A percentile compares a stretch with the other conserved stretches of the same genome.
These are phyloP conservation scores for Drosophila burlai DNA, from an alignment of 1,140 invertebrate genomes.

Conservation along the genomic window DNA sequence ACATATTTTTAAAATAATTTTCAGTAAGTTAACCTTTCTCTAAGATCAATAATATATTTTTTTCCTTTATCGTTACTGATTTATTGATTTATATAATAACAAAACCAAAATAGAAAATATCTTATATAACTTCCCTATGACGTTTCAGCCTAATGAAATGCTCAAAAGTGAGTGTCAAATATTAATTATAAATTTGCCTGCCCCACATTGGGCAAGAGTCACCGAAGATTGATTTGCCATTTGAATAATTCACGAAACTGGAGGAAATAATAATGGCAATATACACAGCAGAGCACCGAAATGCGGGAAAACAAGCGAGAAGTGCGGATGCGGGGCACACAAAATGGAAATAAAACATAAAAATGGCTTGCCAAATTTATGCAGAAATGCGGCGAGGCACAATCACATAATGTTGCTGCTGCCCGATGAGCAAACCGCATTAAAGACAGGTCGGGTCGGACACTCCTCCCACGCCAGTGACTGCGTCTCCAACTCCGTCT, in stretches of 20 bases:
- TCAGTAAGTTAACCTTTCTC: too few relatives aligned
- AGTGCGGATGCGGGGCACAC: constrained; percentile 19
- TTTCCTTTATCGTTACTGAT: not conserved
- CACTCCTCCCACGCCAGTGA: constrained; percentile 66
- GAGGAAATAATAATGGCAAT: constrained; percentile 19
- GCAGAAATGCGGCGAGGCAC: constrained; percentile 57
- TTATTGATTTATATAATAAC: too few relatives aligned
- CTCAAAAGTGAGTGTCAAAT: constrained; percentile 10
- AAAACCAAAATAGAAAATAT: not conserved
- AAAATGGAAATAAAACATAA: constrained; percentile 15
- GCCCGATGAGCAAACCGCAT: constrained; percentile 60
- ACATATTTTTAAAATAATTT: too few relatives aligned
- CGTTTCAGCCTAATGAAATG: not conserved
- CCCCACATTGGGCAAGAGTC: constrained; percentile 37
- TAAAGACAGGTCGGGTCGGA: constrained; percentile 45
- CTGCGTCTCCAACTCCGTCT: not conserved
- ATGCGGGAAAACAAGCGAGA: constrained; percentile 30
- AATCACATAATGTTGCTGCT: constrained; percentile 32
- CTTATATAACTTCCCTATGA: not conserved
- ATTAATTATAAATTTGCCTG: constrained; percentile 32
- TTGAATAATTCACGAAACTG: constrained; percentile 41
- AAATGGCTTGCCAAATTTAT: constrained; percentile 59
- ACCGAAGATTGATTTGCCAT: constrained; percentile 30
- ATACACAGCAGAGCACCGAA: constrained; percentile 12
- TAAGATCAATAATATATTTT: too few relatives aligned